Conservation (phyloP, 2,797 vertebrate genomes). For the Aphelocoma californica region DNA sequence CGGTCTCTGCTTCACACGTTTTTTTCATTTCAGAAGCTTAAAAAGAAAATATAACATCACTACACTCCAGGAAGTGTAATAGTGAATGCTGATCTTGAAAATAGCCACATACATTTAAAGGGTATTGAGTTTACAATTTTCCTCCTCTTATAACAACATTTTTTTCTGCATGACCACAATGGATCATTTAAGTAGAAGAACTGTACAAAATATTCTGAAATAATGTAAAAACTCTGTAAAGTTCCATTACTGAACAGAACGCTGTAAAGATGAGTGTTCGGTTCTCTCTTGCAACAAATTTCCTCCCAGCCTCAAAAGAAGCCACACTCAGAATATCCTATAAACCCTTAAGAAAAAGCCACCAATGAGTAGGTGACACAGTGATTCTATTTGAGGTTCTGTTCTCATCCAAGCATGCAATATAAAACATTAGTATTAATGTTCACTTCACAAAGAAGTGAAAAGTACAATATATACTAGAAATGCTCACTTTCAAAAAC, state of each 20-base stretch:
- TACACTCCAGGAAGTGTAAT: neutral
- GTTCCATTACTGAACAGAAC: neutral
- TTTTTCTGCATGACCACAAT: neutral
- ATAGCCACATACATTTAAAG: neutral
- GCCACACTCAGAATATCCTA: neutral
- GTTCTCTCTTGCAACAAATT: neutral
- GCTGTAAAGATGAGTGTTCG: neutral
- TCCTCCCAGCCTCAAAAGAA: neutral
- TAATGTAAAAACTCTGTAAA: neutral
- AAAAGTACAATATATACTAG: neutral
- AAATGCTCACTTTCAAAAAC: neutral
- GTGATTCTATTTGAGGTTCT: neutral
- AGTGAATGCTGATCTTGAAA: neutral
- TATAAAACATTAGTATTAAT: neutral
- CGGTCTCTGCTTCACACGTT: neutral
- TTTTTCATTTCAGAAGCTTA: neutral
- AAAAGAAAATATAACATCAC: neutral
- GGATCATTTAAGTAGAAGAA: neutral
- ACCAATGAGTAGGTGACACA: fast-evolving
- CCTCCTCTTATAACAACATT: neutral
- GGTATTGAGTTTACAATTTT: neutral
- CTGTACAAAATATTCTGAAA: neutral
- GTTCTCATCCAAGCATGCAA: neutral
- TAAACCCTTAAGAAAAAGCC: neutral
- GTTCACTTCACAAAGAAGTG: neutral